Conservation (phyloP, 2,888 invertebrate species). For the Blastobasis adustella region DNA sequence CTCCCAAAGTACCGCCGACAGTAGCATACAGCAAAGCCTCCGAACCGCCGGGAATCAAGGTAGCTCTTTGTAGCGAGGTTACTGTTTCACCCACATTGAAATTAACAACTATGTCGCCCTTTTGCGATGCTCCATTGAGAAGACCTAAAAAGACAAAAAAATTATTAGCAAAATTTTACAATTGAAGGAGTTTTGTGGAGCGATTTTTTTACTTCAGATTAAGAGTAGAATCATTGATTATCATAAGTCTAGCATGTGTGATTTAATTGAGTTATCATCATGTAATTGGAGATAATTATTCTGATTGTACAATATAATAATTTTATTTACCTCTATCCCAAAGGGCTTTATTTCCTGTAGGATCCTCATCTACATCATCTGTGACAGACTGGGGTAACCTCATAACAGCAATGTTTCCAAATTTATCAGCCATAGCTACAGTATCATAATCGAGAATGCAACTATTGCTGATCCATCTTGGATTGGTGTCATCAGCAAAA, state of each 20-base stretch:
- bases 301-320: too few relatives aligned
- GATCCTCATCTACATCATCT: constrained; percentile 99
- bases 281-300: neutral
- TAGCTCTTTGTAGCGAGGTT: constrained; percentile 96
- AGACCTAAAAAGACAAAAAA: constrained; percentile 74
- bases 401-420: constrained; percentile 95
- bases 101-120: constrained; percentile 92
- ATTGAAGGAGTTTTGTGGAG: neutral
- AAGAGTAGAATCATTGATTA: constrained; percentile 50
- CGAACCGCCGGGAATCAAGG: constrained; percentile 97
- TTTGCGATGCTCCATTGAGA: constrained; percentile 97
- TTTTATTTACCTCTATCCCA: constrained; percentile 85
- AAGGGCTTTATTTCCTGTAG: constrained; percentile 97
- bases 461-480: constrained; percentile 94
- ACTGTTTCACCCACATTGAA: constrained; percentile 98
- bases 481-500: constrained; percentile 98
- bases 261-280: constrained; percentile 52
- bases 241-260: constrained; percentile 76
- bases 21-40: constrained; percentile 98
- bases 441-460: constrained; percentile 97
- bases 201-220: constrained; percentile 29
- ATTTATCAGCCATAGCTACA: constrained; percentile 97
- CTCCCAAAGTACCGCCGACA: constrained; percentile 94
- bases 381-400: constrained; percentile 92
- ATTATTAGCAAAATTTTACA: neutral